phyloP scores from a whole-genome alignment of 1,140 invertebrate species.

The Brachionus plicatilis region DNA sequence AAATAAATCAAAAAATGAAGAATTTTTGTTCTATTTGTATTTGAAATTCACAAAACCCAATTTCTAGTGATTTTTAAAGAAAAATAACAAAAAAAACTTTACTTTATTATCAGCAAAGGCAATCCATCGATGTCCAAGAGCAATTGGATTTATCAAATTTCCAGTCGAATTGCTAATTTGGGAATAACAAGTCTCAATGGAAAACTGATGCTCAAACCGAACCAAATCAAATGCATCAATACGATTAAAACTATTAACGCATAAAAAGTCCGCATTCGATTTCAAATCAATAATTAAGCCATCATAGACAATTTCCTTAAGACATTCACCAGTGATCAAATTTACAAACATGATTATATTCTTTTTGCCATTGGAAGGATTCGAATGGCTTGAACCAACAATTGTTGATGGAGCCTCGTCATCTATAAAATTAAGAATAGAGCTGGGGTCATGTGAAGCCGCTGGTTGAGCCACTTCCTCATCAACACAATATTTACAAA shows the following conservation, averaged over 20 bases:
- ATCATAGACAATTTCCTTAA: slow-evolving; percentile 16
- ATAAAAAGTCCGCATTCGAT: slow-evolving; percentile 18
- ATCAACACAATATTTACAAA: slow-evolving; percentile 23
- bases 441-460: not conserved
- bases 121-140: slow-evolving; percentile 67
- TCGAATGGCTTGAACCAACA: not conserved
- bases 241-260: slow-evolving; percentile 7
- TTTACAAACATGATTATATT: not conserved
- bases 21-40: too few species aligned
- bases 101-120: slow-evolving; percentile 72
- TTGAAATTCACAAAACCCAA: too few species aligned
- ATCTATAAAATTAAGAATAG: slow-evolving; percentile 1
- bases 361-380: not conserved
- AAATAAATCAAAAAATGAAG: too few species aligned
- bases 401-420: not conserved
- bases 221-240: slow-evolving; percentile 27
- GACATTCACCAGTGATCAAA: not conserved
- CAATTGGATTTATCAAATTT: slow-evolving; percentile 70
- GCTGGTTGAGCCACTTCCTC: not conserved
- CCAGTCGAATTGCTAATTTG: slow-evolving; percentile 32
- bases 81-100: slow-evolving; percentile 41
- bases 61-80: slow-evolving; percentile 1
- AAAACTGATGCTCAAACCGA: not conserved
- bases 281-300: slow-evolving; percentile 14
- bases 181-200: slow-evolving; percentile 25